Conservation (phyloP, 2,888 invertebrate species). For the Monopis laevigella region DNA sequence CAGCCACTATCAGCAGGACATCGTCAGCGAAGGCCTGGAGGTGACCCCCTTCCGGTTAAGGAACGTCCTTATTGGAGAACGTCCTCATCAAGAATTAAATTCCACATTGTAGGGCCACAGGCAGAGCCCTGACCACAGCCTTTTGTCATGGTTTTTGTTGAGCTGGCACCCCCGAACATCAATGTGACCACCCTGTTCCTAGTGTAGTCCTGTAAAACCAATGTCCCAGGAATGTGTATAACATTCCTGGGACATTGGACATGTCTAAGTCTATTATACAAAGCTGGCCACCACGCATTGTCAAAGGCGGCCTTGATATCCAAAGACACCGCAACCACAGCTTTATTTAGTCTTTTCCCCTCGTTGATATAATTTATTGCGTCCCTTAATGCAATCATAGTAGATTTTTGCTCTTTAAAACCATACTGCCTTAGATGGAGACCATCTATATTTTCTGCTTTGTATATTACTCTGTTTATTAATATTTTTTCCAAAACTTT, state of each 20-base stretch:
- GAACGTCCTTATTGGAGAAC: constrained; percentile 10
- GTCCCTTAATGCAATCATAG: constrained; percentile 12
- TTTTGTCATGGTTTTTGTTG: constrained; percentile 16
- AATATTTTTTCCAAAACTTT: constrained; percentile 19
- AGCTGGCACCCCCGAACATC: constrained; percentile 13
- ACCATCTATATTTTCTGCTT: neutral
- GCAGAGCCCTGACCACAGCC: constrained; percentile 24
- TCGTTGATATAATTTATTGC: constrained; percentile 12
- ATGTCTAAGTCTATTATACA: constrained; percentile 17
- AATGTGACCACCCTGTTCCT: constrained; percentile 14
- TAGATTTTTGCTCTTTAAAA: constrained; percentile 19
- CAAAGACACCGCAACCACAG: constrained; percentile 15
- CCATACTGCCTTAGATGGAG: constrained; percentile 17
- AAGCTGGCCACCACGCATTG: constrained; percentile 15
- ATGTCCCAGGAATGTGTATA: constrained; percentile 11
- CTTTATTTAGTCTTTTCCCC: neutral
- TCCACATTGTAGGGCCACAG: constrained; percentile 22
- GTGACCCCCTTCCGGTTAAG: neutral
- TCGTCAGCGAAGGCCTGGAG: constrained; percentile 12
- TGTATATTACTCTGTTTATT: constrained; percentile 15
- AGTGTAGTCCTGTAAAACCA: constrained; percentile 18
- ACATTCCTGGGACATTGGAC: constrained; percentile 20
- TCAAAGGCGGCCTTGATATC: constrained; percentile 14
- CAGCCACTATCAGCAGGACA: neutral
- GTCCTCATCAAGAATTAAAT: constrained; percentile 21